These are phyloP conservation scores for Chionis minor DNA, from an alignment of 2,113 vertebrate genomes.

Conservation along the genomic window DNA sequence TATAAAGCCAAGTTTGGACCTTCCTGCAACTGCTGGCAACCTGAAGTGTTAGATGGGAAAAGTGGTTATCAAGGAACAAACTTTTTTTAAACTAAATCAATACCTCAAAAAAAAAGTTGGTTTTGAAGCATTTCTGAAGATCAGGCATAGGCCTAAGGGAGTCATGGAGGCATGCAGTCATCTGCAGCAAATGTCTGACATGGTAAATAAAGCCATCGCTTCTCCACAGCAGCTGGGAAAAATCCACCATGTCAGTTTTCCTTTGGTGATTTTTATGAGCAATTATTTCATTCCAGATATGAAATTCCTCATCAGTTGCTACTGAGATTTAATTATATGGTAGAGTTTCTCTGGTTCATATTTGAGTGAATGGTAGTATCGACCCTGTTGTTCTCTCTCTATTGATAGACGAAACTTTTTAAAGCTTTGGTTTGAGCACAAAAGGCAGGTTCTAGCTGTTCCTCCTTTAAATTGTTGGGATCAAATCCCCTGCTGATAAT, in stretches of 20 bases:
- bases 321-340: neutral
- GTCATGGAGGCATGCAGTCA: neutral
- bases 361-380: neutral
- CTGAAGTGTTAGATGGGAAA: neutral
- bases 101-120: neutral
- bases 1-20: neutral
- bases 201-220: neutral
- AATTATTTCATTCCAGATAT: neutral
- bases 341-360: neutral
- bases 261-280: neutral
- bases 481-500: neutral
- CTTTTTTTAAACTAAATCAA: neutral
- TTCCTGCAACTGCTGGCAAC: neutral
- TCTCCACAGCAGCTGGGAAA: neutral
- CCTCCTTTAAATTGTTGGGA: neutral
- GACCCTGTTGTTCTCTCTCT: neutral
- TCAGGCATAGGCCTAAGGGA: neutral
- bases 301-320: neutral
- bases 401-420: neutral
- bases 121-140: constrained; percentile 15
- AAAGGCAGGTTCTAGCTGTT: neutral
- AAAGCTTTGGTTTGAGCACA: neutral
- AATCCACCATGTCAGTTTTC: neutral
- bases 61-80: neutral
- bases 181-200: neutral